Evolutionary conservation across 2,888 invertebrate genomes (phyloP), one percentile per base, ranked within the genome.

Genomic region (Melinaea marsaeus): DNA sequence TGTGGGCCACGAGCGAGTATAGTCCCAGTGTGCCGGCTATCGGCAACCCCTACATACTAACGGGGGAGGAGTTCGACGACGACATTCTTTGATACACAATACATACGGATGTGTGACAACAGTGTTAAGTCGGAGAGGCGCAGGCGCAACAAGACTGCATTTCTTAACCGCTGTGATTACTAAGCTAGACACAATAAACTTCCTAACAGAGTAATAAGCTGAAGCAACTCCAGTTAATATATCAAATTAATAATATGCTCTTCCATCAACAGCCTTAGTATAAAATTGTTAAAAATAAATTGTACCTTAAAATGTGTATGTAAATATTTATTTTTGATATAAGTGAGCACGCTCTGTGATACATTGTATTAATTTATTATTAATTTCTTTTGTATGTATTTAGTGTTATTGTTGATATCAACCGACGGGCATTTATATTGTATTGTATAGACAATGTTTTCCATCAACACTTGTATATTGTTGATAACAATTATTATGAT

Each of bases 1-100:
- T 98, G 9, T 95, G 95, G 95, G 95, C 96, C 0, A 95, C 95
- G 0, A 94, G 93, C 72, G 95, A 95, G 79, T 93, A 93, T 77
- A 92, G 94, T 0, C 93, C 93, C 76, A 92, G 93, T 85, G 93
- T 94, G 65, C 94, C 94, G 0, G 93, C 94, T 68, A 90, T 94
- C n/a, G 93, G 88, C 0, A 84, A 91, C 64, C 88, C 89, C 0
- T 83, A 83, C 71, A 88, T 90, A 60, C 81, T 90, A 9, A 84
- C 84, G 0, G 86, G 84, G 0, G 88, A 84, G 37, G 83, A 76
- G 0, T 76, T 84, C 47, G 87, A 84, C 2, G 88, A 84, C 67
- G 63, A 63, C 13, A 34, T 70, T 66, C 76, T 77, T 73, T 78
- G 77, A 79, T 76, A 76, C 71, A 72, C 67, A 37, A 56, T 37